Percentiles rank a stretch among this genome's conserved stretches.
Evolutionary conservation across 2,113 vertebrate genomes (phyloP).

Genomic region (Tragelaphus buxtoni): DNA sequence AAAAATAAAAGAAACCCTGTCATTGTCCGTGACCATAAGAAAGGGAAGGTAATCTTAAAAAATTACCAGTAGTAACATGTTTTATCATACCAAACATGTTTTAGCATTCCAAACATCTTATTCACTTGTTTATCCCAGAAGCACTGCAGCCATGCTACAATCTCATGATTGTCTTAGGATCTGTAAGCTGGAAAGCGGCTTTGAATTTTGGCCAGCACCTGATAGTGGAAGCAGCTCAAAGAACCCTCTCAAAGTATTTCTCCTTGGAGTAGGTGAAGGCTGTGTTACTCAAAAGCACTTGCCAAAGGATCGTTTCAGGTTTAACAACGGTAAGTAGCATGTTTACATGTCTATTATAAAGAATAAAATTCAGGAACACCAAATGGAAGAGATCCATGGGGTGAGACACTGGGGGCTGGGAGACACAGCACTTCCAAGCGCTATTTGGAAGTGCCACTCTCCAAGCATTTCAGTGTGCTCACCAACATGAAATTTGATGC

Average conservation of each 20-base stretch:
- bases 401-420: not conserved
- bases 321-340: constrained; percentile 87
- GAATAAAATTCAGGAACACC: not conserved
- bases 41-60: not conserved
- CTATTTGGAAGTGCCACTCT: not conserved
- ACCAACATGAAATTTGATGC: not conserved
- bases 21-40: not conserved
- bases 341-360: not conserved
- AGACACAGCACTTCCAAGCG: too few species aligned
- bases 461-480: not conserved
- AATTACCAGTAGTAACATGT: not conserved
- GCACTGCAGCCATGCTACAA: not conserved
- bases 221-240: constrained; percentile 88
- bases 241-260: constrained; percentile 88
- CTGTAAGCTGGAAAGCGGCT: constrained; percentile 91
- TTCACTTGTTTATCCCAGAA: not conserved
- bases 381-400: not conserved
- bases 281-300: constrained; percentile 88
- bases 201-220: constrained; percentile 91
- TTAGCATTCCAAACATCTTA: not conserved
- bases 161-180: constrained; percentile 65
- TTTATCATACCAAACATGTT: not conserved
- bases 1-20: not conserved
- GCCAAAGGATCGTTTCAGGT: constrained; percentile 86
- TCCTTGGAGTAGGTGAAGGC: constrained; percentile 86